Percentiles rank a stretch among this genome's conserved stretches.
phyloP scores from a whole-genome alignment of 2,113 vertebrate genomes.

The Dromiciops gliroides region DNA sequence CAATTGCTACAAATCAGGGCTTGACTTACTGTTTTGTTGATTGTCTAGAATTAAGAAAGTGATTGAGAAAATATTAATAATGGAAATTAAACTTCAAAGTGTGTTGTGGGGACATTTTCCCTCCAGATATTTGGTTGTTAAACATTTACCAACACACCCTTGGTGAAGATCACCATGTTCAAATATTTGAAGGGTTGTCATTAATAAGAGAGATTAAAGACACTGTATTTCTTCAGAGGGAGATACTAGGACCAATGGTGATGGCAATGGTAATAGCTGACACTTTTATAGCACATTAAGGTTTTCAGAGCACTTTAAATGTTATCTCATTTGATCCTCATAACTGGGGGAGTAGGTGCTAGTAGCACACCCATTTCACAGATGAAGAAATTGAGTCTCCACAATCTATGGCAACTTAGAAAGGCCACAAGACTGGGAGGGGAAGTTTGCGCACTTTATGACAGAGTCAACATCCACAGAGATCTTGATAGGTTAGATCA shows the following conservation, averaged over 20 bases:
- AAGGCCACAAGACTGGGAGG: not conserved
- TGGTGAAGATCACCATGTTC: not conserved
- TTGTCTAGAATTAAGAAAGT: not conserved
- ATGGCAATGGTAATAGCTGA: not conserved
- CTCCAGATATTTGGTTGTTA: not conserved
- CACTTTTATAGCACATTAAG: not conserved
- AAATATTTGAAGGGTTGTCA: not conserved
- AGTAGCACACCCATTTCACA: not conserved
- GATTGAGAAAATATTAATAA: not conserved
- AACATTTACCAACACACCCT: not conserved
- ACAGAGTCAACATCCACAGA: not conserved
- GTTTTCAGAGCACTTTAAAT: not conserved
- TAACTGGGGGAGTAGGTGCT: not conserved
- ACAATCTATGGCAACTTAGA: not conserved
- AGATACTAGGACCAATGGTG: not conserved
- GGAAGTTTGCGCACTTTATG: too few species aligned
- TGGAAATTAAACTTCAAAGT: not conserved
- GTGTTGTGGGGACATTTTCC: not conserved
- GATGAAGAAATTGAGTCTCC: not conserved
- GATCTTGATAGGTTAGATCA: not conserved
- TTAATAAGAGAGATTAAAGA: not conserved
- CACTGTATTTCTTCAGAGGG: not conserved
- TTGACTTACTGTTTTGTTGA: not conserved
- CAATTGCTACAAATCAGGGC: not conserved
- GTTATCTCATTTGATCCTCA: not conserved